phyloP scores from a whole-genome alignment of 2,797 vertebrate genomes.

The Dallia pectoralis region DNA sequence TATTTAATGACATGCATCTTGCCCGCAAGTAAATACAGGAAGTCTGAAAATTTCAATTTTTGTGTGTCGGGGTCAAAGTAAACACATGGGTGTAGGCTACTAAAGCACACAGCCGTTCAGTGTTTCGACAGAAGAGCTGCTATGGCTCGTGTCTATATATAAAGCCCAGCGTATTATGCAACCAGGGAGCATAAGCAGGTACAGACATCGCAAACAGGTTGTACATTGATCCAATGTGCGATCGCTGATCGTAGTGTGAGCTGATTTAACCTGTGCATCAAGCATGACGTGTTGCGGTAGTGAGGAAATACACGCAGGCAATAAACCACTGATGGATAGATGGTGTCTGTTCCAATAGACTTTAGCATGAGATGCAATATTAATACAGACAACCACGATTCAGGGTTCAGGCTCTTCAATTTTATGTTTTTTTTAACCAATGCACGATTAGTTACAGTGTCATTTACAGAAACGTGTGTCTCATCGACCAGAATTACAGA shows the following conservation, averaged over 20 bases:
- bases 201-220: background rate
- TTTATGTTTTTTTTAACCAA: conserved; percentile 56
- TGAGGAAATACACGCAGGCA: background rate
- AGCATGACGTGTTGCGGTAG: background rate
- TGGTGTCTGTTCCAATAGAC: background rate
- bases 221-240: background rate
- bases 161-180: background rate
- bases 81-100: too few species aligned
- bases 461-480: conserved; percentile 50
- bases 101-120: too few species aligned
- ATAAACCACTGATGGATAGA: background rate
- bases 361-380: background rate
- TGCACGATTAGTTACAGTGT: conserved; percentile 42
- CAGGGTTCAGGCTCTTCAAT: conserved; percentile 25
- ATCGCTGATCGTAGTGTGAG: background rate
- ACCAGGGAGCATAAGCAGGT: background rate
- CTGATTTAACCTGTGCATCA: background rate
- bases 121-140: background rate
- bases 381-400: background rate
- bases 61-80: background rate
- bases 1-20: too few species aligned
- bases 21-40: too few species aligned
- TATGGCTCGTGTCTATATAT: background rate
- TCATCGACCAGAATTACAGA: conserved; percentile 19
- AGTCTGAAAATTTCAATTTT: too few species aligned